Percentiles rank a stretch among this genome's conserved stretches.
Conservation (phyloP, 2,113 vertebrate species). For the Diadophis punctatus region DNA sequence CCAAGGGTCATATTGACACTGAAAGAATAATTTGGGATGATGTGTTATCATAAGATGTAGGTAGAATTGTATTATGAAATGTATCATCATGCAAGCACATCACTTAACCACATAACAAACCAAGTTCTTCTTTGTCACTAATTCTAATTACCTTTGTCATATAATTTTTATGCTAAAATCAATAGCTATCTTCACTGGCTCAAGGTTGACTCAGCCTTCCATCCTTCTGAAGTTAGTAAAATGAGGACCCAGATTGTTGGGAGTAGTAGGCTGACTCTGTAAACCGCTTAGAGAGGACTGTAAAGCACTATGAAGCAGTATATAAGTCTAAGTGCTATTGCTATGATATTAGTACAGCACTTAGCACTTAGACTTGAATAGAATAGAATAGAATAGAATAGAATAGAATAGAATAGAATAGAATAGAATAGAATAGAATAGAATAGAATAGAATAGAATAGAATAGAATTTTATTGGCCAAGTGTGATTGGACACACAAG, state of each 20-base stretch:
- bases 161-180: neutral
- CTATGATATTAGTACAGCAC: neutral
- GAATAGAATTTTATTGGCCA: too few species aligned
- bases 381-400: too few species aligned
- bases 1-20: neutral
- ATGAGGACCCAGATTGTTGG: neutral
- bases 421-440: too few species aligned
- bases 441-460: too few species aligned
- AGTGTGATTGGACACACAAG: too few species aligned
- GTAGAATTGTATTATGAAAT: neutral
- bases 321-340: neutral
- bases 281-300: neutral
- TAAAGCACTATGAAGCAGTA: neutral
- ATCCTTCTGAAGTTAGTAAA: neutral
- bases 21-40: neutral
- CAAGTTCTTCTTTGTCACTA: neutral
- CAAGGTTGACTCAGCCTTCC: neutral
- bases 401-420: too few species aligned
- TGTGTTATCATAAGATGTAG: neutral
- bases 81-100: neutral
- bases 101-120: neutral
- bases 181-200: neutral
- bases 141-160: neutral
- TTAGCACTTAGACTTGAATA: too few species aligned
- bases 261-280: neutral